These are phyloP conservation scores for Acrossocheilus wenchowensis DNA, from an alignment of 2,797 vertebrate species.

Conservation along the genomic window DNA sequence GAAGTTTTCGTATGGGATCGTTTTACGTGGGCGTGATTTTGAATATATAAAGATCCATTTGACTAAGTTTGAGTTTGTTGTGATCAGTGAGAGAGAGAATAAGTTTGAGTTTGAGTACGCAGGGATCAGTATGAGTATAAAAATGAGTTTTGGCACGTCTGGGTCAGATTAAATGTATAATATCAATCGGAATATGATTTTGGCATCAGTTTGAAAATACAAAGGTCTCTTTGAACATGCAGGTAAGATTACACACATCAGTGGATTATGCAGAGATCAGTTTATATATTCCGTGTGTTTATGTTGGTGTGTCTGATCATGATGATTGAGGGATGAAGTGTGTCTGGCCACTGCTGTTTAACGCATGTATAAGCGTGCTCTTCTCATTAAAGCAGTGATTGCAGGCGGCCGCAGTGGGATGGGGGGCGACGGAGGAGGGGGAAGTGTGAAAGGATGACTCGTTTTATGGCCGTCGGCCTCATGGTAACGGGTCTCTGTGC, in stretches of 20 bases:
- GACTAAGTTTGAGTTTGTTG: neutral
- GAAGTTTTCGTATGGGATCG: neutral
- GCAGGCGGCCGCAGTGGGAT: conserved; percentile 57
- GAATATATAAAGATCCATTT: too few relatives aligned
- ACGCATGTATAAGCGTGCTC: conserved; percentile 24
- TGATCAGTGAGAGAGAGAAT: neutral
- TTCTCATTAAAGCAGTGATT: conserved; percentile 63
- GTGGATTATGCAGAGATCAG: neutral
- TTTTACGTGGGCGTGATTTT: too few relatives aligned
- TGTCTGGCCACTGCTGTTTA: conserved; percentile 2
- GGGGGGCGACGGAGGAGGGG: conserved; percentile 44
- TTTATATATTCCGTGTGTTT: neutral
- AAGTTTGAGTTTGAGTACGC: neutral
- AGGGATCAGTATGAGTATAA: neutral
- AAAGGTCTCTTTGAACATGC: neutral
- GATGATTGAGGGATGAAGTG: conserved; percentile 22
- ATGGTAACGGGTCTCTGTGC: conserved; percentile 59
- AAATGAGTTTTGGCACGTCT: neutral
- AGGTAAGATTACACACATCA: neutral
- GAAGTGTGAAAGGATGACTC: conserved; percentile 62
- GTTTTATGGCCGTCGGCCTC: conserved; percentile 61
- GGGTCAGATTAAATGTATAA: neutral
- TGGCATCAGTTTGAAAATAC: neutral
- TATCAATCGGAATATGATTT: neutral
- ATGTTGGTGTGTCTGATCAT: conserved; percentile 4